Base-by-base conservation (phyloP, 2,113 vertebrate genomes). In the Talpa occidentalis region DNA sequence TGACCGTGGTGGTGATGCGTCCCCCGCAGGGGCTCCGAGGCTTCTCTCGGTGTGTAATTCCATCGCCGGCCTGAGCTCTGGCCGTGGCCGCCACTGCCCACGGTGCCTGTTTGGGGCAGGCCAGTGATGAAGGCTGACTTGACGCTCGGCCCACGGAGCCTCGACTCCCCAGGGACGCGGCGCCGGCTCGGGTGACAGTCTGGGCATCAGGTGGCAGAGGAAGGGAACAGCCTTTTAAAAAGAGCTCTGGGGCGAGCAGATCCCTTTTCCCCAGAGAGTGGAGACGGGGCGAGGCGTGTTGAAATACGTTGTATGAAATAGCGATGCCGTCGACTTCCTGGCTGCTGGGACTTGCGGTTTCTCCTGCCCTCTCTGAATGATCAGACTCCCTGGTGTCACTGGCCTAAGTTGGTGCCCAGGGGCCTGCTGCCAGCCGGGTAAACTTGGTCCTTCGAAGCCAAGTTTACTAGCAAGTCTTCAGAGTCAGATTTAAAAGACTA, bases 201-300 rank as follows among this genome's bases (percentile, higher is more conserved):
- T 1, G 2, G 42, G 88, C 28, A 0, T 94, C 85, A 3, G 32
- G 88, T 78, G 79, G 69, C 81, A 11, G 60, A 35, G 47, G n/a
- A n/a, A 37, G 64, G 70, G 56, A 40, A 70, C 30, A 69, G 72
- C 69, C 93, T 94, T 76, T 86, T 84, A 93, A 92, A 88, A 79
- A 70, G 26, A 44, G 64, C 60, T 40, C 7, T 1, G 11, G 15
- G 9, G 67, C 47, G 3, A 15, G 49, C 76, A 28, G 28, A 12
- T 14, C 52, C 52, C 4, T 14, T 14, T 52, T 52, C 49, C 15
- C 49, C 49, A 10, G 44, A n/a, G n/a, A 44, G 44, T 44, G 44
- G 44, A 44, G 44, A 44, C 22, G 52, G 70, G 37, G 59, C n/a
- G 69, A 28, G 32, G 3, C 15, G 30, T 32, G 26, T 52, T 42